Evolutionary conservation across 2,888 invertebrate species (phyloP), one percentile per base, ranked within the genome.

Genomic region (Crocallis elinguaria): DNA sequence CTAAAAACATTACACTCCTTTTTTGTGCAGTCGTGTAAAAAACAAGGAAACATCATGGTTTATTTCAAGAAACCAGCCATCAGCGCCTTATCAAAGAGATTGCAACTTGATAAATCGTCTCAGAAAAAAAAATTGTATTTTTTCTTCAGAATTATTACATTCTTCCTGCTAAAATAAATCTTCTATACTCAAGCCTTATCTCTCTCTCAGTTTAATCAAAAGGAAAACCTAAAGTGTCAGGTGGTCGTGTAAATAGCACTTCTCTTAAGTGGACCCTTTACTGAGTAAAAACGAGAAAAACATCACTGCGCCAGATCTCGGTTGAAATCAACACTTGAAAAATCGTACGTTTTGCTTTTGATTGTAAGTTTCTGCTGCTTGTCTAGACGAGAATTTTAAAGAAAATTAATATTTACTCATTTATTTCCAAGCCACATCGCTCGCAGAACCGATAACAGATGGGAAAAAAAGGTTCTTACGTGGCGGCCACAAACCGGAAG

Each of bases 221-320:
- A 8, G 45, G 57, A 57, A 38, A 46, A 54, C 27, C 49, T 41
- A 29, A 36, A 52, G 49, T 54, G 38, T 39, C 38, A 44, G 36
- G 48, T 51, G n/a, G 36, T 12, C 23, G 23, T 36, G 52, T 57
- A 60, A 67, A 67, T 49, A 66, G 46, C 68, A 57, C 52, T 58
- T 57, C 49, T 37, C 56, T 55, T 53, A 30, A 60, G 43, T 61
- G 45, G 51, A 42, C 25, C 44, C 46, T 42, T 56, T 45, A 35
- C 29, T 1, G 23, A 14, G 25, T 51, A 56, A 49, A 56, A 51
- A 57, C 36, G 58, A 29, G 55, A 21, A 23, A 38, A 16, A 35
- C 13, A 16, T 17, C 16, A 29, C 23, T 25, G 9, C 37, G 19
- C 19, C 3, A 27, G 19, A 42, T 21, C 11, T 9, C 36, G 42